These are phyloP conservation scores for Myiotriccus ornatus DNA, from an alignment of 2,797 vertebrate genomes.

Conservation along the genomic window DNA sequence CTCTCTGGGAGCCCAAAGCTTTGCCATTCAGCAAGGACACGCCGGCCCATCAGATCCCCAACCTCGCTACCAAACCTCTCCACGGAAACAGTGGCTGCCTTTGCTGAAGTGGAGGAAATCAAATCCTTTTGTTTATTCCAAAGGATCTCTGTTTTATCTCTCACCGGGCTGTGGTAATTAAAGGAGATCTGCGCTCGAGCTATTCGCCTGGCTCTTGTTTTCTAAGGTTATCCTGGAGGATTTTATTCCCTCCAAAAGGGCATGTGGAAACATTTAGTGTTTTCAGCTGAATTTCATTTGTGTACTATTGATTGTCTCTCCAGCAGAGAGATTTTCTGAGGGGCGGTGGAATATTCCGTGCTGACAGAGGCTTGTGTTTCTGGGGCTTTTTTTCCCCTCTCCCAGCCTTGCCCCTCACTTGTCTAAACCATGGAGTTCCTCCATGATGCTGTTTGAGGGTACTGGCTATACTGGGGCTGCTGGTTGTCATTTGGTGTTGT, in stretches of 20 bases:
- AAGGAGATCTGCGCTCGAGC: slow-evolving; percentile 29
- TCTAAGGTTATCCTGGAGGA: slow-evolving; percentile 18
- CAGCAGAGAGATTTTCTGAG: background rate
- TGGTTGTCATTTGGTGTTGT: background rate
- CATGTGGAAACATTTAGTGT: background rate
- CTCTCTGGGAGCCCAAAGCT: background rate
- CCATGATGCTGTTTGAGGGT: background rate
- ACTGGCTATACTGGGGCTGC: background rate
- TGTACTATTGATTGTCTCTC: background rate
- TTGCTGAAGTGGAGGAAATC: slow-evolving; percentile 46
- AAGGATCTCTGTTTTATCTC: slow-evolving; percentile 66
- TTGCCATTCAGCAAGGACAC: background rate
- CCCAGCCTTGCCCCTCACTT: background rate
- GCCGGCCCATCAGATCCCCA: background rate
- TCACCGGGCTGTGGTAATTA: slow-evolving; percentile 40
- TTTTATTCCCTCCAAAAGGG: slow-evolving; percentile 17
- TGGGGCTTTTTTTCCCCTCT: accelerated
- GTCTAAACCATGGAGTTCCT: background rate
- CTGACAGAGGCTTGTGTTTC: accelerated
- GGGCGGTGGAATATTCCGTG: slow-evolving; percentile 41
- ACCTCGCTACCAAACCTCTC: background rate
- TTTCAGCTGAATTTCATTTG: slow-evolving; percentile 32
- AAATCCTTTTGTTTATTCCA: slow-evolving; percentile 22
- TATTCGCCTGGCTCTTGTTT: background rate
- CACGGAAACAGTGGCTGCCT: background rate